Percentiles rank a stretch among this genome's conserved stretches.
These are phyloP conservation scores for Siniperca scherzeri DNA, from an alignment of 2,797 vertebrate genomes.

Conservation along the genomic window DNA sequence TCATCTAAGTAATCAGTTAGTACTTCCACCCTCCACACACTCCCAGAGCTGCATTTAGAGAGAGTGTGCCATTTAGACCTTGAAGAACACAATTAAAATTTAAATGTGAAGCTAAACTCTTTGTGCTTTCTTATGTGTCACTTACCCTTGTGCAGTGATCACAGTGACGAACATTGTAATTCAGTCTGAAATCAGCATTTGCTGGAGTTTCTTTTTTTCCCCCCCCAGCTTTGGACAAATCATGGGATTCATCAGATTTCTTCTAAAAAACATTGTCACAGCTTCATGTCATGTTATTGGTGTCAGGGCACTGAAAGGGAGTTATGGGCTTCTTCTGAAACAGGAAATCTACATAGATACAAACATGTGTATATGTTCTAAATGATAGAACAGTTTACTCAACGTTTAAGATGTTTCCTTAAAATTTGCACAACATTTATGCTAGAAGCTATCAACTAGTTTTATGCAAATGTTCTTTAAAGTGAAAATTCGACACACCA, in stretches of 20 bases:
- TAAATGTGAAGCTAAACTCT: constrained; percentile 58
- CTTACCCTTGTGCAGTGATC: constrained; percentile 50
- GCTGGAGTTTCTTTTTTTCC: constrained; percentile 3
- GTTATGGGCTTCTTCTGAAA: background rate
- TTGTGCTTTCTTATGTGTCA: constrained; percentile 44
- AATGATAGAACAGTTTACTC: too few relatives aligned
- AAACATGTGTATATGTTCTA: constrained; percentile 2
- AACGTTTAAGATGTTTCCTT: too few relatives aligned
- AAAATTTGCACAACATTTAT: too few relatives aligned
- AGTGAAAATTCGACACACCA: too few relatives aligned
- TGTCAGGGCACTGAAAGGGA: constrained; percentile 10
- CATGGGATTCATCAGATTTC: constrained; percentile 40
- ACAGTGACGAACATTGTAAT: constrained; percentile 33
- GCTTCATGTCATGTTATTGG: constrained; percentile 41
- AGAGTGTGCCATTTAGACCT: constrained; percentile 59
- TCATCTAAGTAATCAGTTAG: constrained; percentile 77
- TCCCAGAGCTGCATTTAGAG: constrained; percentile 60
- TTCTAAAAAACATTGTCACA: constrained; percentile 57
- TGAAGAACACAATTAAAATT: constrained; percentile 72
- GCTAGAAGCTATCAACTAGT: too few relatives aligned
- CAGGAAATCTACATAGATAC: background rate
- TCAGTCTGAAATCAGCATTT: constrained; percentile 35
- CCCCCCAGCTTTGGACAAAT: constrained; percentile 36
- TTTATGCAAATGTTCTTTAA: background rate
- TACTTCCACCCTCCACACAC: constrained; percentile 53